These are phyloP conservation scores for Strigamia crassipes DNA, from an alignment of 2,888 invertebrate species.

Conservation along the genomic window DNA sequence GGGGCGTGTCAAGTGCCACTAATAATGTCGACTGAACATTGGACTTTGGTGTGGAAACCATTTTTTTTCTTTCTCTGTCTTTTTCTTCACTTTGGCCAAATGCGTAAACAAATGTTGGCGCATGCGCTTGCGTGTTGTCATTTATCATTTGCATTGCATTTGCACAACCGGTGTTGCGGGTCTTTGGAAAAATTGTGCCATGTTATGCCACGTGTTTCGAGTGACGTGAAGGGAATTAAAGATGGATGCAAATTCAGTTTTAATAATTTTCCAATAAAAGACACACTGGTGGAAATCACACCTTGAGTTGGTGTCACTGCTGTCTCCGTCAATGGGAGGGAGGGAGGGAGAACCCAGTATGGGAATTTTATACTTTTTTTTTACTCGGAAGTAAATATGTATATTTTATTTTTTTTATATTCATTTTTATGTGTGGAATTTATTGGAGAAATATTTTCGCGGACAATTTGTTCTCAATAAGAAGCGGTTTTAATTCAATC, in stretches of 20 bases:
- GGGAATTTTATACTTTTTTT: not conserved
- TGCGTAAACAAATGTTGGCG: conserved; percentile 16
- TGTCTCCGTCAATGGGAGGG: not conserved
- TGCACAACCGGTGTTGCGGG: not conserved
- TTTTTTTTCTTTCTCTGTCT: not conserved
- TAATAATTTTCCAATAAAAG: conserved; percentile 39
- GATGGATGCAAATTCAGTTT: conserved; percentile 39
- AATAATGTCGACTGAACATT: conserved; percentile 33
- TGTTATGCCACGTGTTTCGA: conserved; percentile 19
- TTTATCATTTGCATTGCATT: conserved; percentile 28
- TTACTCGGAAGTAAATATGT: not conserved
- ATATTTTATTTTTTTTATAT: no score
- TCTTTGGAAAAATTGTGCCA: conserved; percentile 1
- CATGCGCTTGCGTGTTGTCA: not conserved
- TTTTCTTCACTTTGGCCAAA: not conserved
- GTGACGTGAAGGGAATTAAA: conserved; percentile 32
- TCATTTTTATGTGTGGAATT: not conserved
- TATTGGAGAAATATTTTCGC: conserved; percentile 33
- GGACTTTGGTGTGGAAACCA: conserved; percentile 18
- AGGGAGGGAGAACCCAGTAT: not conserved
- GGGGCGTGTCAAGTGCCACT: conserved; percentile 35
- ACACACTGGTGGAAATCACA: conserved; percentile 27
- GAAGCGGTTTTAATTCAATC: conserved; percentile 47
- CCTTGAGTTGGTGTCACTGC: conserved; percentile 35
- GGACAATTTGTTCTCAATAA: conserved; percentile 47